Base-by-base conservation (phyloP, 2,113 vertebrate species). In the Cheilinus undulatus region DNA sequence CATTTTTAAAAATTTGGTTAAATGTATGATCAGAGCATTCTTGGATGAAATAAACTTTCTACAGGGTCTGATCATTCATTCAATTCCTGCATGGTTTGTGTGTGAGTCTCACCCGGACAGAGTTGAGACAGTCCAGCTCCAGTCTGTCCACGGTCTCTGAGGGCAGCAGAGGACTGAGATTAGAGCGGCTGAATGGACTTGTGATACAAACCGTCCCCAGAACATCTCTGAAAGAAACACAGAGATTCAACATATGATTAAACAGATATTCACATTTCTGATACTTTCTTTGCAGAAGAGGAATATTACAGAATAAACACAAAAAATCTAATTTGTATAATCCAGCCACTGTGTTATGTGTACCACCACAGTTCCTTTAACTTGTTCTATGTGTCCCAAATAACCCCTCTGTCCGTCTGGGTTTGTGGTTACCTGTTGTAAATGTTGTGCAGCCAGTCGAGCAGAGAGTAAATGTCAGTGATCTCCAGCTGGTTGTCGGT, bases 401-500 rank as follows among this genome's bases (percentile, higher is more conserved):
- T 26, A 4, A 11, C 30, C 3, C 26, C 15, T 52, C n/a, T 7
- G 36, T n/a, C 17, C 26, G 28, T 38, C 34, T 28, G 27, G 34
- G 32, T 14, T 10, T 34, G 32, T 36, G 14, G 17, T 7, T 65
- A 97, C 96, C 95, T 95, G 80, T 91, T 89, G 86, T 98, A 97
- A 48, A 94, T 88, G 69, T 96, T 96, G 87, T 96, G 91, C 74
- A 95, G 92, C 96, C 96, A 98, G 73, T 97, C 95, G 24, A 98
- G 89, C 56, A 97, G 92, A 0, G 94, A 93, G 91, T 97, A 97
- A 65, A 95, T 94, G 52, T 98, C 95, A 0, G 91, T 82, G 66
- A 95, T 94, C 14, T 90, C 81, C 49, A 97, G 90, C 27, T 92
- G 89, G 1, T 81, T 76, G 75, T 90, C 92, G 0, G 94, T 90